phyloP scores from a whole-genome alignment of 2,113 vertebrate genomes.

The Erpornis zantholeuca region DNA sequence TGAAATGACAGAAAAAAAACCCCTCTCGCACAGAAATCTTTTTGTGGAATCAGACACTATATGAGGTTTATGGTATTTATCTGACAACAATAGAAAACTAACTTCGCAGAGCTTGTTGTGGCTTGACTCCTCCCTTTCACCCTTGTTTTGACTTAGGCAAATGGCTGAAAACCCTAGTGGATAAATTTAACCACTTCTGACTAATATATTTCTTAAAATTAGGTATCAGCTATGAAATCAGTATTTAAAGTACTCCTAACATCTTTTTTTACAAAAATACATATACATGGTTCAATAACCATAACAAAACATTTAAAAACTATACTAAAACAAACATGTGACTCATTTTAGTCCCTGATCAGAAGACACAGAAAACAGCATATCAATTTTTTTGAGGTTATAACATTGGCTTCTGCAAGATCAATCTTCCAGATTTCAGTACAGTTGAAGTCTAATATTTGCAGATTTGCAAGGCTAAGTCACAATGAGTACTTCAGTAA shows the following conservation, averaged over 20 bases:
- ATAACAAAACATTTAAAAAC: background rate
- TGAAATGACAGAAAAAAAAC: background rate
- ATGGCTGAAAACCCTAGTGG: background rate
- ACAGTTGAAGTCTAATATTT: background rate
- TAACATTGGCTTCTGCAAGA: constrained; percentile 6
- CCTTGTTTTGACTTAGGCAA: background rate
- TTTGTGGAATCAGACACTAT: background rate
- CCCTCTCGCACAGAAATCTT: background rate
- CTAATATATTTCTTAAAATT: background rate
- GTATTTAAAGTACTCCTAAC: background rate
- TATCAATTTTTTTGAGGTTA: background rate
- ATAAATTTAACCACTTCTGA: background rate
- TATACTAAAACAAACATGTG: background rate
- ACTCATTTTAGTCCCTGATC: background rate
- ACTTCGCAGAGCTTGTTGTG: background rate
- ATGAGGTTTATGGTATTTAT: background rate
- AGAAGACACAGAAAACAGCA: background rate
- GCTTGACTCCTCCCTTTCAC: background rate
- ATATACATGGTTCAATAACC: background rate
- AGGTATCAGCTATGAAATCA: background rate
- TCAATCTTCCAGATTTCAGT: background rate
- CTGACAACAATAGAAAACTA: background rate
- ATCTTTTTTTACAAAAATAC: background rate
- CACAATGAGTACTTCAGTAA: background rate
- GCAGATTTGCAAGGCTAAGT: background rate